phyloP scores from a whole-genome alignment of 2,797 vertebrate genomes.

The Cossypha dichroa region DNA sequence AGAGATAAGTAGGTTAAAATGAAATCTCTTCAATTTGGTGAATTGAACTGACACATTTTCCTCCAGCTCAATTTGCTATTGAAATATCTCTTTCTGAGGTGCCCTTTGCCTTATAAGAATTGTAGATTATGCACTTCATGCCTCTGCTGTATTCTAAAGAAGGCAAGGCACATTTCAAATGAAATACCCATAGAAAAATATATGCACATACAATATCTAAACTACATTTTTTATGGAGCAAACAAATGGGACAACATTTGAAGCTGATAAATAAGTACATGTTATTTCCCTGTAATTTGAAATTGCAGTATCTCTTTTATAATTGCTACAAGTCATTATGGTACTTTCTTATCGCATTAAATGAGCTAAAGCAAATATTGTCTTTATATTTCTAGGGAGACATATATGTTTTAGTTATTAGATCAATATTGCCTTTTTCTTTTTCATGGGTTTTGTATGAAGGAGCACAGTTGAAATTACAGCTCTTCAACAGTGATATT shows the following conservation, averaged over 20 bases:
- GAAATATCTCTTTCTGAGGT: neutral
- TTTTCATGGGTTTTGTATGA: neutral
- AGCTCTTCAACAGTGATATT: neutral
- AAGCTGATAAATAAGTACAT: neutral
- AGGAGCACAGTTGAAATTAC: slow-evolving; percentile 4
- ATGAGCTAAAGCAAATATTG: neutral
- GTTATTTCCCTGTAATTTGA: neutral
- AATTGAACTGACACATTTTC: slow-evolving; percentile 25
- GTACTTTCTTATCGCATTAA: neutral
- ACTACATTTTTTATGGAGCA: neutral
- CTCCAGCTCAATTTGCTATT: slow-evolving; percentile 15
- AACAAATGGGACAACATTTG: neutral
- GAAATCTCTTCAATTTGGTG: slow-evolving; percentile 14
- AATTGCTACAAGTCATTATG: neutral
- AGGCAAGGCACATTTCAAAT: neutral
- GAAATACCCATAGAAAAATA: neutral
- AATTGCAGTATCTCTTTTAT: neutral
- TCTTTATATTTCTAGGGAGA: neutral
- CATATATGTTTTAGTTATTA: neutral
- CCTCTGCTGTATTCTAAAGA: slow-evolving; percentile 4
- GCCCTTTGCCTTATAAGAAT: slow-evolving; percentile 34
- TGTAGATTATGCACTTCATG: slow-evolving; percentile 12
- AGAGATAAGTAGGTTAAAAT: slow-evolving; percentile 18
- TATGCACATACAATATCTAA: neutral
- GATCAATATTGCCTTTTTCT: neutral